Conservation (phyloP, 1,140 invertebrate genomes). For the Coelopa frigida region DNA sequence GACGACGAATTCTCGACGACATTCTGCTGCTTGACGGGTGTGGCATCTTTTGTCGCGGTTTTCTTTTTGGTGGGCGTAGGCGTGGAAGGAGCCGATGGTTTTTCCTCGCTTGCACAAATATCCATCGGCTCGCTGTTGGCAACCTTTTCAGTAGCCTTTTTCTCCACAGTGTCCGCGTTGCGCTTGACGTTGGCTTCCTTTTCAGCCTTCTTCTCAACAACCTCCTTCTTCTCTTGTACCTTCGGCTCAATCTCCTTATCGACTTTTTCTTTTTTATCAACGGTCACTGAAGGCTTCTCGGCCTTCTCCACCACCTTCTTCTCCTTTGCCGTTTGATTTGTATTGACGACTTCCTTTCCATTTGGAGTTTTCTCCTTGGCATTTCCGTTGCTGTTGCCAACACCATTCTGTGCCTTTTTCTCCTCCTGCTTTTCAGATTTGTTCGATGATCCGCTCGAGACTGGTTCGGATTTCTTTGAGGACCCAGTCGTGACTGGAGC, state of each 20-base stretch:
- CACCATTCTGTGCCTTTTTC: constrained; percentile 28
- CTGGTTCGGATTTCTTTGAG: constrained; percentile 6
- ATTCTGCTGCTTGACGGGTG: too few species aligned
- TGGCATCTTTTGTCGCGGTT: constrained; percentile 13
- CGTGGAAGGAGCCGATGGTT: too few species aligned
- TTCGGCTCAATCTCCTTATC: background rate
- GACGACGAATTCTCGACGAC: background rate
- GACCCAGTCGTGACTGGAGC: constrained; percentile 1
- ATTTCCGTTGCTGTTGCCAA: constrained; percentile 18
- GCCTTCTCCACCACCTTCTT: constrained; percentile 1
- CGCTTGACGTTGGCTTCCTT: constrained; percentile 2
- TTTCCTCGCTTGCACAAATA: too few species aligned
- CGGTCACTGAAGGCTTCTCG: background rate
- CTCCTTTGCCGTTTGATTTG: constrained; percentile 14
- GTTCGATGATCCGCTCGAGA: constrained; percentile 5
- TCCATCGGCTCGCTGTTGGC: too few species aligned
- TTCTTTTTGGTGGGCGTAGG: constrained; percentile 14
- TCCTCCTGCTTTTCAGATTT: constrained; percentile 18
- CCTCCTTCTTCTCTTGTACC: background rate
- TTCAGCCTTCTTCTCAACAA: background rate
- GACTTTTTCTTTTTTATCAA: background rate
- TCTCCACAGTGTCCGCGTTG: constrained; percentile 2
- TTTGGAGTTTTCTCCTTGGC: constrained; percentile 28
- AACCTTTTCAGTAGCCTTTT: constrained; percentile 7
- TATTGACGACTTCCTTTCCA: constrained; percentile 9